Evolutionary conservation across 1,140 invertebrate genomes (phyloP), one percentile per base, ranked within the genome.

Genomic region (Lucilia sericata): DNA sequence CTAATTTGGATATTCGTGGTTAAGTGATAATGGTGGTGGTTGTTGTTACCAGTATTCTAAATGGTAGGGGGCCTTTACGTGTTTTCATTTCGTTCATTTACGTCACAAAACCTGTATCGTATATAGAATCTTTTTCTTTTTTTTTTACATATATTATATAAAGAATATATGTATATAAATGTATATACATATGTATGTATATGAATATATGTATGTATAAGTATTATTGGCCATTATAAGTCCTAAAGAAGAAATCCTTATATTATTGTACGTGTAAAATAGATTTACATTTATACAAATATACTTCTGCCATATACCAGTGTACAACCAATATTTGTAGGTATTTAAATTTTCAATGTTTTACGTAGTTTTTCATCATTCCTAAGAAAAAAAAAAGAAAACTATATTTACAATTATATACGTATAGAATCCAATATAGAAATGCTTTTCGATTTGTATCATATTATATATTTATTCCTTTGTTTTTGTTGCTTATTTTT

Each of bases 21-120:
- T 76, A 76, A n/a, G 34, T 36, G 74, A 76, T 76, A 76, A 76
- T 80, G 42, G 76, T 49, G 42, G 76, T 49, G 65, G 65, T 70
- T 70, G 65, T 70, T 70, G 9, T 42, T n/a, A 14, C 14, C 14
- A 17, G 36, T 2, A 19, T 49, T 78, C 10, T 42, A 47, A 30
- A 2, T 42, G 42, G 76, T 49, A 25, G 42, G 42, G 76, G 19
- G 42, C 76, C 74, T 76, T 47, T 80, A 80, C 42, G 76, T 80
- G 76, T 49, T 80, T 80, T 49, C 76, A 49, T 80, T 80, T 80
- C 21, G n/a, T 80, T 49, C 42, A 42, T 78, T 47, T 80, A 80
- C 76, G 76, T 80, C 76, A 80, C 76, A 51, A 70, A 70, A 80
- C 42, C 76, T 80, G 76, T 80, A 80, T 80, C 19, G 19, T 80